phyloP scores from a whole-genome alignment of 2,113 vertebrate genomes.

The Alligator sinensis region DNA sequence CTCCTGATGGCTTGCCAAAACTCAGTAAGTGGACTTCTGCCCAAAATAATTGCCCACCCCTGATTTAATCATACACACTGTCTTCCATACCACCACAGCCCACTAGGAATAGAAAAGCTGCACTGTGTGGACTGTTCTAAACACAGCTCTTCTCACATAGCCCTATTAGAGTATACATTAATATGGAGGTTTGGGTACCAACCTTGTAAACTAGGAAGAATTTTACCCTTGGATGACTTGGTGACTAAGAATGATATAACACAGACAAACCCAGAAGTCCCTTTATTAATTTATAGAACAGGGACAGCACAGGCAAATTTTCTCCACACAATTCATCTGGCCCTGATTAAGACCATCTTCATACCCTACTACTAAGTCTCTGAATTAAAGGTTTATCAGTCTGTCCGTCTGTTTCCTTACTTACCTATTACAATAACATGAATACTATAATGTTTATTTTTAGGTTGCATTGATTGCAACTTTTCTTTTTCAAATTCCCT shows the following conservation, averaged over 20 bases:
- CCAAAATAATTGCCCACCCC: too few relatives aligned
- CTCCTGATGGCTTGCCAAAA: too few relatives aligned
- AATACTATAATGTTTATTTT: background rate
- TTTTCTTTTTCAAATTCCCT: background rate
- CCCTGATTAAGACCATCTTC: fast-evolving
- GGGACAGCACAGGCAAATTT: background rate
- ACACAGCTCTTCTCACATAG: background rate
- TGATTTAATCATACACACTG: background rate
- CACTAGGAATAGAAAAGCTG: background rate
- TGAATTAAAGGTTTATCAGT: background rate
- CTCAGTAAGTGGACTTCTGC: too few relatives aligned
- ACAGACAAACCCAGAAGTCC: background rate
- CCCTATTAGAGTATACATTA: background rate
- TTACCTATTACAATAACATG: background rate
- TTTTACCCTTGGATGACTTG: background rate
- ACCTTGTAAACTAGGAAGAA: background rate
- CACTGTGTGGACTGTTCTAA: background rate
- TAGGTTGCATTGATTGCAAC: background rate
- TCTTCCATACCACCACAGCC: background rate
- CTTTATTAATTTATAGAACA: background rate
- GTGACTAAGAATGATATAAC: background rate
- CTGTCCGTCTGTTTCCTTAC: background rate
- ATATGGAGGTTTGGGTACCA: background rate
- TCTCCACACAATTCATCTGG: too few relatives aligned
- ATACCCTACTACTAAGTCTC: background rate